These are phyloP conservation scores for Chionodraco myersi DNA, from an alignment of 2,113 vertebrate species.

Conservation along the genomic window DNA sequence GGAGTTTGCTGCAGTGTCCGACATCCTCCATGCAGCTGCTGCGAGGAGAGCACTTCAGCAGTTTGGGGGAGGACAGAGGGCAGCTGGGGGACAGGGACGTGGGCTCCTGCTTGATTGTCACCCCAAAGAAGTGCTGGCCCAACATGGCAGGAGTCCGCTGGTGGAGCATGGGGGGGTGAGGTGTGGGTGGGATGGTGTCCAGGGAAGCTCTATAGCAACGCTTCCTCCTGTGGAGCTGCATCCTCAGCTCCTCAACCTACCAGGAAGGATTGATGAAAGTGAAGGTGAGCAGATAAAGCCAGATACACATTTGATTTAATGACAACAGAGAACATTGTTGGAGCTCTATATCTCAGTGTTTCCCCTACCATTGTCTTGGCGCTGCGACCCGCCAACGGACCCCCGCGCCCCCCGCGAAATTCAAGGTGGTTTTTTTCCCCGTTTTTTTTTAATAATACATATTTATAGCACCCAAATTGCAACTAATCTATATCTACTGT, in stretches of 20 bases:
- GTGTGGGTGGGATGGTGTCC: constrained; percentile 60
- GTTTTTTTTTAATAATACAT: no score
- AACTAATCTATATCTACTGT: no score
- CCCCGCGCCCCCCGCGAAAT: no score
- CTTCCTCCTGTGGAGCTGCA: constrained; percentile 95
- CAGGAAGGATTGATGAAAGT: not conserved
- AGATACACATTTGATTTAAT: no score
- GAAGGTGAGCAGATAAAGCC: no score
- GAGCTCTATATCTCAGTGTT: no score
- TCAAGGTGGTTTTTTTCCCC: no score
- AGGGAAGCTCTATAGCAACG: constrained; percentile 80
- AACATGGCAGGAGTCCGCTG: constrained; percentile 74
- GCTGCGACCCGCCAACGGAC: no score
- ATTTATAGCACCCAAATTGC: no score
- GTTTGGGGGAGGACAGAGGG: constrained; percentile 88
- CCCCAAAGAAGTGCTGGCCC: constrained; percentile 86
- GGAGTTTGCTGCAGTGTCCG: constrained; percentile 79
- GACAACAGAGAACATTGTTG: no score
- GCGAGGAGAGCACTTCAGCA: constrained; percentile 72
- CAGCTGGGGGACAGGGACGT: constrained; percentile 87
- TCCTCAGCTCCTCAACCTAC: constrained; percentile 93
- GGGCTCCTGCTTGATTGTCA: constrained; percentile 93
- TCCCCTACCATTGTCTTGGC: no score
- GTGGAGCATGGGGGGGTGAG: constrained; percentile 73
- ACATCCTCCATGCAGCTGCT: constrained; percentile 82